Evolutionary conservation across 2,888 invertebrate genomes (phyloP), one percentile per base, ranked within the genome.

Genomic region (Bugula neritina): DNA sequence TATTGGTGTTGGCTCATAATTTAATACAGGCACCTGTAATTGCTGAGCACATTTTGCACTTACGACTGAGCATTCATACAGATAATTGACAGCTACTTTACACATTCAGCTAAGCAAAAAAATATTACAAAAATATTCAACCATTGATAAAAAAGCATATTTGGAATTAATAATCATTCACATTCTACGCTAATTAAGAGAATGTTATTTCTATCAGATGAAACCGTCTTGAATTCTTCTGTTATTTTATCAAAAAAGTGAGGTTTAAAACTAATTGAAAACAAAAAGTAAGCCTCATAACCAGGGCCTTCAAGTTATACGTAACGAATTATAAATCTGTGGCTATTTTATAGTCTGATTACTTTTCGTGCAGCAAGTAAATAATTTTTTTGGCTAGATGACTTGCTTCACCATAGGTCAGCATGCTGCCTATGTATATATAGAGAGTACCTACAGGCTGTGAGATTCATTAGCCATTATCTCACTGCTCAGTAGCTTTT

Each of bases 1-100:
- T n/a, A 57, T n/a, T 57, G 23, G n/a, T n/a, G n/a, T n/a, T n/a
- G n/a, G n/a, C n/a, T n/a, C 17, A 43, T 57, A 57, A 57, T 57
- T 57, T 25, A 57, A 57, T 23, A n/a, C 57, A 57, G n/a, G 23
- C 25, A 57, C 13, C 1, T 34, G 10, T 63, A 63, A 63, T 63
- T 63, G 63, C 29, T 5, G 5, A 31, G 29, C 34, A 34, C 17
- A 17, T 25, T 13, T 25, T 63, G 63, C 63, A 63, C 63, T 27
- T 13, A 63, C 10, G 17, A 13, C 34, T 34, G 31, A 5, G 21
- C 63, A 31, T 34, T 13, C 5, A 10, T 27, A 13, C 5, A 13
- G 25, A 13, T 63, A 63, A 63, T 63, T 63, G 63, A 63, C 63
- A 63, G 63, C 63, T 63, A 63, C 63, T 63, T 63, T 63, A 13